Conservation (phyloP, 2,888 invertebrate genomes). For the Limnephilus marmoratus region DNA sequence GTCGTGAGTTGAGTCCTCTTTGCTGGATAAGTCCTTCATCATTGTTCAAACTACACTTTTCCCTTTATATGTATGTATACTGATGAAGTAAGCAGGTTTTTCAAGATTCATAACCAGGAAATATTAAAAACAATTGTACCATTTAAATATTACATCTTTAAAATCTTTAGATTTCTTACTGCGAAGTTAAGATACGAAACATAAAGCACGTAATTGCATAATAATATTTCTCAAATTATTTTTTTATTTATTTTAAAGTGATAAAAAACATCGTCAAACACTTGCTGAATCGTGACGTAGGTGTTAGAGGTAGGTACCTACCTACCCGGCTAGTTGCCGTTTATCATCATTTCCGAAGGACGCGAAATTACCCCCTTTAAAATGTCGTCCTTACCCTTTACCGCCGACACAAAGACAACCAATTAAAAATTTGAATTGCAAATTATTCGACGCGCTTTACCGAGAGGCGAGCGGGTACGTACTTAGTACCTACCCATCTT, state of each 20-base stretch:
- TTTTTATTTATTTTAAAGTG: background rate
- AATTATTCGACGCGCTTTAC: slow-evolving; percentile 40
- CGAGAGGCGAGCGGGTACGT: slow-evolving; percentile 13
- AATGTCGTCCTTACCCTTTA: slow-evolving; percentile 28
- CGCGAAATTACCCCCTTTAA: slow-evolving; percentile 30
- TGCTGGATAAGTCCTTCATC: too few relatives aligned
- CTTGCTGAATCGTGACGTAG: background rate
- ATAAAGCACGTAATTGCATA: background rate
- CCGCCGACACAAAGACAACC: slow-evolving; percentile 42
- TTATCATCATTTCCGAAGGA: background rate
- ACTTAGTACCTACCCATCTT: background rate
- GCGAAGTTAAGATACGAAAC: background rate
- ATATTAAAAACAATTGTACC: background rate
- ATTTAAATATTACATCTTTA: background rate
- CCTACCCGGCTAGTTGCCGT: background rate
- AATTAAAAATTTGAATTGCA: slow-evolving; percentile 50
- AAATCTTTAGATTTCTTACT: background rate
- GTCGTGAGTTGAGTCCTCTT: too few relatives aligned
- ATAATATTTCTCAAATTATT: background rate
- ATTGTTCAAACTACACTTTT: too few relatives aligned
- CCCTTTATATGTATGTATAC: too few relatives aligned
- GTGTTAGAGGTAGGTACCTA: background rate
- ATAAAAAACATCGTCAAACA: background rate
- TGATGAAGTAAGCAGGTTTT: too few relatives aligned
- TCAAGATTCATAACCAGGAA: background rate